A percentile compares a stretch with the other conserved stretches of the same genome.
Conservation (phyloP, 2,797 vertebrate genomes). For the Parauchenoglanis punctatus region DNA sequence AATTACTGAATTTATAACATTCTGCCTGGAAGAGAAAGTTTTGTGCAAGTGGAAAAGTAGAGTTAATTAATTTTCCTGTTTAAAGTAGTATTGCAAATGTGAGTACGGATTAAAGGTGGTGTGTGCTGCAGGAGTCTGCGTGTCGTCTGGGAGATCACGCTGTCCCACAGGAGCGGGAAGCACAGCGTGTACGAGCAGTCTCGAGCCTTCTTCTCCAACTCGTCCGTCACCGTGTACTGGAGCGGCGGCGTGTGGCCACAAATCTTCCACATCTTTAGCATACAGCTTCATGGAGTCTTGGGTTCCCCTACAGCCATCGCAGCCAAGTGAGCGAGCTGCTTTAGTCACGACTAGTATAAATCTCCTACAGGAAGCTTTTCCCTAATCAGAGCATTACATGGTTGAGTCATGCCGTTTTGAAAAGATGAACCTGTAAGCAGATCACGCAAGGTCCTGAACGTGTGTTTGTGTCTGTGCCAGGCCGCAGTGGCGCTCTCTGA, state of each 20-base stretch:
- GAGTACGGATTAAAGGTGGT: background rate
- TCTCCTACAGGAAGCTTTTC: background rate
- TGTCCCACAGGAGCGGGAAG: constrained; percentile 71
- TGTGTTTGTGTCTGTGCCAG: constrained; percentile 60
- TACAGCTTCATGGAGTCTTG: constrained; percentile 81
- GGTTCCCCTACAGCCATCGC: constrained; percentile 63
- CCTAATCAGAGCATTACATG: too few species aligned
- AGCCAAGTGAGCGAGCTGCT: constrained; percentile 68
- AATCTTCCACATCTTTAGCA: constrained; percentile 68
- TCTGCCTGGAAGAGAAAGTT: background rate
- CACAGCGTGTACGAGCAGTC: constrained; percentile 70
- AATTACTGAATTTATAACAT: background rate
- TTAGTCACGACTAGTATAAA: background rate
- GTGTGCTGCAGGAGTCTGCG: constrained; percentile 61
- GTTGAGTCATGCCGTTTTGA: background rate
- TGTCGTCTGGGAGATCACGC: constrained; percentile 81
- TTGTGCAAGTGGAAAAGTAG: background rate
- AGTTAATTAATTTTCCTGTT: background rate
- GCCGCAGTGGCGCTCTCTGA: constrained; percentile 79
- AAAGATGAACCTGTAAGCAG: background rate
- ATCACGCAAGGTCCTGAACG: background rate
- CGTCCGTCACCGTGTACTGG: constrained; percentile 82
- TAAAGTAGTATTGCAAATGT: background rate
- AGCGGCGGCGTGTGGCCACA: constrained; percentile 67
- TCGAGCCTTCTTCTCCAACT: constrained; percentile 74